Conservation (phyloP, 1,140 invertebrate genomes). For the Drosophila equinoxialis region DNA sequence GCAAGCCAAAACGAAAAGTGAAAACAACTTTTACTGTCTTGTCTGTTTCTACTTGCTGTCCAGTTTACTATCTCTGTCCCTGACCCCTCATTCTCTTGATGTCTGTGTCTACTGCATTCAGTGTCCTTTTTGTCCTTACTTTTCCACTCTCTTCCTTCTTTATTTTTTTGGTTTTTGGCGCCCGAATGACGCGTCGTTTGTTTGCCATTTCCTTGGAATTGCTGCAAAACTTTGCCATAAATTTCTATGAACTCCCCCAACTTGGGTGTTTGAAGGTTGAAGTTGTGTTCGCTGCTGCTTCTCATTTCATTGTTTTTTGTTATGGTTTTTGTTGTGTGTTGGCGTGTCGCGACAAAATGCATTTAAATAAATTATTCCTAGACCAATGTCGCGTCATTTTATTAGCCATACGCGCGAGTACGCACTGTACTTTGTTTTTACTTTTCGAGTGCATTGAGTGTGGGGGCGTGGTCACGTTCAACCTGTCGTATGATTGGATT, state of each 20-base stretch:
- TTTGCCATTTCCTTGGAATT: constrained; percentile 74
- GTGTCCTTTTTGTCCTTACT: constrained; percentile 39
- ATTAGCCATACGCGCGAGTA: constrained; percentile 57
- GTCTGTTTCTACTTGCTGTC: not conserved
- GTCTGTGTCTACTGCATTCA: constrained; percentile 53
- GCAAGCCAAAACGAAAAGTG: constrained; percentile 67
- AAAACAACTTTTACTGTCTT: constrained; percentile 79
- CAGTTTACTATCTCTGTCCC: constrained; percentile 3
- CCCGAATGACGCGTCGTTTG: constrained; percentile 68
- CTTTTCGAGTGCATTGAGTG: not conserved
- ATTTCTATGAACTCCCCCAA: constrained; percentile 60
- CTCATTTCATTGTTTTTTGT: constrained; percentile 26
- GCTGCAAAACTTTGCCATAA: constrained; percentile 72
- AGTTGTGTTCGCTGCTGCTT: constrained; percentile 24
- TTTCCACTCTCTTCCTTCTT: constrained; percentile 23
- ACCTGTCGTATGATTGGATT: not conserved
- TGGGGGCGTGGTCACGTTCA: constrained; percentile 2
- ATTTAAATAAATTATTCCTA: constrained; percentile 82
- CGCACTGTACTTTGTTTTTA: constrained; percentile 31
- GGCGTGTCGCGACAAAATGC: constrained; percentile 79
- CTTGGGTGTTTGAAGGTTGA: constrained; percentile 12
- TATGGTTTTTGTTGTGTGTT: constrained; percentile 35
- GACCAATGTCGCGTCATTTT: constrained; percentile 80
- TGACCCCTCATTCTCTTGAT: not conserved
- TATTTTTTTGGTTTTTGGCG: constrained; percentile 53